Evolutionary conservation across 2,113 vertebrate genomes (phyloP).

Genomic region (Chaenogobius annularis): DNA sequence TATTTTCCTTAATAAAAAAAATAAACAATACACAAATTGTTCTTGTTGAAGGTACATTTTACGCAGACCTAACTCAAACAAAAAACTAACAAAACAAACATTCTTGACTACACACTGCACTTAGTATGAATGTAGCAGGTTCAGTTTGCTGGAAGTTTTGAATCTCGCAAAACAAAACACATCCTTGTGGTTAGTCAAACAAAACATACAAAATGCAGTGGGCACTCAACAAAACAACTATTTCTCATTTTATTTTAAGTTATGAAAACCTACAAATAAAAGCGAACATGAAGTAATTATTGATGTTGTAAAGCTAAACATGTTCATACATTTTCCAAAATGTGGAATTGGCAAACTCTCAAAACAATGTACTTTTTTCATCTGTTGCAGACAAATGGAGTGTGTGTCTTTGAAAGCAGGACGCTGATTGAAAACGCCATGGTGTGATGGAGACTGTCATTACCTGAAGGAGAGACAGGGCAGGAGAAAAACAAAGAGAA

Average conservation of each 20-base stretch:
- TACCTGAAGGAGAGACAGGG: slow-evolving; percentile 44
- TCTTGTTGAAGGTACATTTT: too few species aligned
- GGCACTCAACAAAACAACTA: too few species aligned
- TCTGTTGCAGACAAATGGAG: slow-evolving; percentile 50
- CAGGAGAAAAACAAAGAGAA: slow-evolving; percentile 33
- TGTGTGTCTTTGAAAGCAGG: slow-evolving; percentile 49
- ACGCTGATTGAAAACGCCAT: slow-evolving; percentile 60
- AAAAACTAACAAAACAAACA: too few species aligned
- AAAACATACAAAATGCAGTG: neutral
- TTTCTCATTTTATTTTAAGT: too few species aligned
- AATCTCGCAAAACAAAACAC: neutral
- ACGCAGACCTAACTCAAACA: too few species aligned
- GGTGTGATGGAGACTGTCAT: slow-evolving; percentile 58
- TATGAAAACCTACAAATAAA: slow-evolving; percentile 1
- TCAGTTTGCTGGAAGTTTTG: neutral
- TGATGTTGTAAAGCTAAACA: neutral
- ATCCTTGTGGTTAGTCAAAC: too few species aligned
- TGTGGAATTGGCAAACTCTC: slow-evolving; percentile 24
- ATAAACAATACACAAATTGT: too few species aligned
- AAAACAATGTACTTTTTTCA: slow-evolving; percentile 55
- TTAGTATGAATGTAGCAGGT: neutral
- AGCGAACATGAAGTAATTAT: neutral
- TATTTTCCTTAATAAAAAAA: too few species aligned
- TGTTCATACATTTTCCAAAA: neutral
- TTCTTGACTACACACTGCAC: too few species aligned